Evolutionary conservation across 2,797 vertebrate genomes (phyloP).

Genomic region (Eupleurogrammus muticus): DNA sequence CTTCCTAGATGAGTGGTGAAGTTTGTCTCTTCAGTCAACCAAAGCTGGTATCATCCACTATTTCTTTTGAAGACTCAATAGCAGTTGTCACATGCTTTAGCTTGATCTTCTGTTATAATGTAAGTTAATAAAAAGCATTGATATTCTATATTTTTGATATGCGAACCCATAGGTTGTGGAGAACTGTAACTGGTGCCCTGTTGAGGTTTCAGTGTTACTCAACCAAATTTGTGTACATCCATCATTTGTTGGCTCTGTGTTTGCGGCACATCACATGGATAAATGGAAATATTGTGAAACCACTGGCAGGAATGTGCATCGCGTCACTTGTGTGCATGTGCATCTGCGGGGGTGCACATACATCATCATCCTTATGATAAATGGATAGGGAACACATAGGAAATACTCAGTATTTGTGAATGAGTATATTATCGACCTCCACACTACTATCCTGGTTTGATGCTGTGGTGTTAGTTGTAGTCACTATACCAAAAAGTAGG

Average conservation of each 20-base stretch:
- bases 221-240: no score
- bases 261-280: no score
- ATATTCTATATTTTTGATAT: no score
- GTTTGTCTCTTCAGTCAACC: neutral
- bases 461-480: neutral
- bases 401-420: neutral
- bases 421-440: no score
- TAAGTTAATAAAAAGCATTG: neutral
- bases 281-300: no score
- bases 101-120: neutral
- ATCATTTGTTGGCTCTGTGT: no score
- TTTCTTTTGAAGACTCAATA: neutral
- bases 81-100: neutral
- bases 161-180: no score
- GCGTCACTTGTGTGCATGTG: no score
- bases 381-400: neutral
- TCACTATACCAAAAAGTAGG: neutral
- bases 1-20: neutral
- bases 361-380: neutral
- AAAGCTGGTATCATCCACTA: neutral
- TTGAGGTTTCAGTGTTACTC: no score
- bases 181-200: no score
- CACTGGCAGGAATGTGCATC: no score
- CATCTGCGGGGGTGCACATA: no score
- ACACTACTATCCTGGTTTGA: neutral